Base-by-base conservation (phyloP, 2,888 invertebrate genomes). In the Opisthograptis luteolata region DNA sequence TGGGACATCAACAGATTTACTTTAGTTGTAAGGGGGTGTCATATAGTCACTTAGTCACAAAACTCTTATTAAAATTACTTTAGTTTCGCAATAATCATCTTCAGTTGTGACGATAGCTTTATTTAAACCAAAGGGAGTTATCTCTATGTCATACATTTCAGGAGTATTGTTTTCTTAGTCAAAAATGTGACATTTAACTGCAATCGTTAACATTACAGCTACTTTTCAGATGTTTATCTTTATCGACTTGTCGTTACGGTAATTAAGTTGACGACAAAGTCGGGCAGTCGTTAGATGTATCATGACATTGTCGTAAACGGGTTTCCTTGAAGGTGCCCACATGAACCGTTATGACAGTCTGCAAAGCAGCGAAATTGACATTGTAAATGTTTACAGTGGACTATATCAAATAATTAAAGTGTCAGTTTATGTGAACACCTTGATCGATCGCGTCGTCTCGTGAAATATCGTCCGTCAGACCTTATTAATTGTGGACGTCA, bases 321-420 rank as follows among this genome's bases (percentile, higher is more conserved):
- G 31, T 49, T 52, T 58, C 52, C 41, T 60, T 56, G 40, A 57
- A 60, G 51, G 57, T 73, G 76, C 73, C 61, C 76, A 76, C 74
- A 76, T 68, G 71, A 68, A 67, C 64, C 47, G 44, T 30, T 12
- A 41, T 37, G 41, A 49, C 39, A 37, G 45, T 49, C 51, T 55
- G 58, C 36, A 58, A 55, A 65, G 61, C 55, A 58, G 41, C 27
- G 42, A 19, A 17, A 51, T 50, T 65, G 50, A 60, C 51, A 55
- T 31, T 53, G 64, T 64, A 67, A 78, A 80, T 71, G 76, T 81
- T 78, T 65, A 55, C 53, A 50, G 58, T 60, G 56, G 62, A 65
- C 60, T 70, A 71, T 69, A 63, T 73, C 74, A 85, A 86, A 83
- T 83, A 84, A 76, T 80, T 79, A 83, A 84, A 68, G 60, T 72